Evolutionary conservation across 2,797 vertebrate species (phyloP), one percentile per base, ranked within the genome.

Genomic region (Ambastaia sidthimunki): DNA sequence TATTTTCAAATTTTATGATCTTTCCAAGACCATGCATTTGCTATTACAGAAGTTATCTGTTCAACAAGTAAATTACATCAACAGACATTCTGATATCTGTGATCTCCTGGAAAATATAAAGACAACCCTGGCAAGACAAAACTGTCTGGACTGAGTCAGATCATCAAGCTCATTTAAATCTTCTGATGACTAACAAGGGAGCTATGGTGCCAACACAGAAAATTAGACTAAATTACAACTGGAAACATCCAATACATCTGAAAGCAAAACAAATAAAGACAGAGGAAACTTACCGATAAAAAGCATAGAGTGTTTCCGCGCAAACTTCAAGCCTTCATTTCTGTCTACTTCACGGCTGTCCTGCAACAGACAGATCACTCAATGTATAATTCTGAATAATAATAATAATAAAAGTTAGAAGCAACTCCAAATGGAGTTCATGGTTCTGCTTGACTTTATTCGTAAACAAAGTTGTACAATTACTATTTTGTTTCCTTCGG

Each of bases 301-400:
- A 87, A 99, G 94, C 97, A 99, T 99, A 2, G 97, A 97, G 95
- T 99, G 98, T 91, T 99, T 99, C 82, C 97, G 93, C 52, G 97
- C 98, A 90, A 99, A 99, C 86, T 97, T 98, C 85, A 99, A 91
- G 60, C 98, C 98, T 93, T 99, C 97, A 5, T 96, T 97, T 92
- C 98, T 93, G 90, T 99, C 97, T 69, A 99, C 96, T 91, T 98
- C 97, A 86, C 93, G 95, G 89, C 96, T 96, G 72, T 99, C 97
- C 98, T 99, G 83, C 62, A 93, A 93, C 0, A 74, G 83, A 83
- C 80, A 18, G 71, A 0, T 81, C 28, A 82, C 67, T 28, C n/a
- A 15, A 7, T 15, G 37, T 70, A 25, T 72, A 1, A 74, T 52
- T 34, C 12, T 25, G 23, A 57, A 25, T 18, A 71, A 68, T 23